Conservation (phyloP, 1,140 invertebrate genomes). For the Ridgeia piscesae region DNA sequence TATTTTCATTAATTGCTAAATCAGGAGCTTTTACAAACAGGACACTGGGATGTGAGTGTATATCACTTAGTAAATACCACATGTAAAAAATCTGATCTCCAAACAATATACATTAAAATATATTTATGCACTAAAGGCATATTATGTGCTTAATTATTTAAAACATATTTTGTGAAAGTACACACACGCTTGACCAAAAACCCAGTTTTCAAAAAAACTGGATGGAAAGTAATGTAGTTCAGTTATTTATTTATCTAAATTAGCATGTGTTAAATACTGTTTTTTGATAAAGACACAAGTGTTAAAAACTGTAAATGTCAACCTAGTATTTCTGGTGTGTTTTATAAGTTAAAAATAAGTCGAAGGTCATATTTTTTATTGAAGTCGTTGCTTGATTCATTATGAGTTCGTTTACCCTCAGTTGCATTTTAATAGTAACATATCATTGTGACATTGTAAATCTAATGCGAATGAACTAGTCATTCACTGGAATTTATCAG, state of each 20-base stretch:
- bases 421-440: background rate
- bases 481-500: too few species aligned
- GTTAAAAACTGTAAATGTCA: too few species aligned
- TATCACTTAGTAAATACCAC: background rate
- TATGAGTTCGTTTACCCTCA: background rate
- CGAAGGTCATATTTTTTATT: background rate
- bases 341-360: too few species aligned
- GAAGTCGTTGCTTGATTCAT: background rate
- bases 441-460: too few species aligned
- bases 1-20: background rate
- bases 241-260: background rate
- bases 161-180: background rate
- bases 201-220: background rate
- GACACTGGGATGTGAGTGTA: too few species aligned
- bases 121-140: too few species aligned
- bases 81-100: background rate
- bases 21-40: background rate
- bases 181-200: too few species aligned
- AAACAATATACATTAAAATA: background rate
- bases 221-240: background rate
- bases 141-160: background rate
- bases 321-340: too few species aligned
- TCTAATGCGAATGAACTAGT: too few species aligned
- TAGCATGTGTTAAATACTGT: background rate
- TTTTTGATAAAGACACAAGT: background rate